Evolutionary conservation across 2,888 invertebrate genomes (phyloP).

Genomic region (Dolomedes plantarius): DNA sequence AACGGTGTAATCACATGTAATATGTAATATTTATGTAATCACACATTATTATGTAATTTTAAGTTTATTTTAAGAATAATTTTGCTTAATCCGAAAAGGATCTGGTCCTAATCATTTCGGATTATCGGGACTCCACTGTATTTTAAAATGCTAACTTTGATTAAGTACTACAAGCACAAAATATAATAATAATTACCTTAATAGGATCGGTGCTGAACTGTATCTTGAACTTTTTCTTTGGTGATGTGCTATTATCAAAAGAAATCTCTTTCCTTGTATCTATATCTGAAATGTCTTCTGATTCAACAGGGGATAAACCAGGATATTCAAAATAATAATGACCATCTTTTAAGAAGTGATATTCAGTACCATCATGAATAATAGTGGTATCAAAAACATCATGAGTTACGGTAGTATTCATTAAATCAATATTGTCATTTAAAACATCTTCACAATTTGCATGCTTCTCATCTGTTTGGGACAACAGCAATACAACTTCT

Average conservation of each 20-base stretch:
- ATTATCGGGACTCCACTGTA: too few relatives aligned
- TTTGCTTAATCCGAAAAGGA: too few relatives aligned
- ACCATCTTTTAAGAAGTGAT: slow-evolving; percentile 88
- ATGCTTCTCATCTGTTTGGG: slow-evolving; percentile 72
- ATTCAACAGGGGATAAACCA: slow-evolving; percentile 79
- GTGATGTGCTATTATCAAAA: background rate
- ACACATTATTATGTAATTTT: too few relatives aligned
- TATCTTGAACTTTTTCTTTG: slow-evolving; percentile 85
- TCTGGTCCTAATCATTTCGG: too few relatives aligned
- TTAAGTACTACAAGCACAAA: too few relatives aligned
- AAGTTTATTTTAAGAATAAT: too few relatives aligned
- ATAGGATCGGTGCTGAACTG: slow-evolving; percentile 87
- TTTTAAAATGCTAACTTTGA: too few relatives aligned
- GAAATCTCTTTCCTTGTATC: slow-evolving; percentile 9
- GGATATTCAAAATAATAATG: slow-evolving; percentile 92
- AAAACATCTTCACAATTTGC: slow-evolving; percentile 73
- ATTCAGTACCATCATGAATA: slow-evolving; percentile 71
- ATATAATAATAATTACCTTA: slow-evolving; percentile 80
- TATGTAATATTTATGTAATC: too few relatives aligned
- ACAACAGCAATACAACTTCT: slow-evolving; percentile 87
- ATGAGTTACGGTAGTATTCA: background rate
- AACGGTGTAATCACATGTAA: too few relatives aligned
- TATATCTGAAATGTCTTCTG: slow-evolving; percentile 81
- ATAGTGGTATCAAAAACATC: slow-evolving; percentile 45
- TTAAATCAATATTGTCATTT: background rate